Evolutionary conservation across 2,888 invertebrate genomes (phyloP).

Genomic region (Cantharis rufa): DNA sequence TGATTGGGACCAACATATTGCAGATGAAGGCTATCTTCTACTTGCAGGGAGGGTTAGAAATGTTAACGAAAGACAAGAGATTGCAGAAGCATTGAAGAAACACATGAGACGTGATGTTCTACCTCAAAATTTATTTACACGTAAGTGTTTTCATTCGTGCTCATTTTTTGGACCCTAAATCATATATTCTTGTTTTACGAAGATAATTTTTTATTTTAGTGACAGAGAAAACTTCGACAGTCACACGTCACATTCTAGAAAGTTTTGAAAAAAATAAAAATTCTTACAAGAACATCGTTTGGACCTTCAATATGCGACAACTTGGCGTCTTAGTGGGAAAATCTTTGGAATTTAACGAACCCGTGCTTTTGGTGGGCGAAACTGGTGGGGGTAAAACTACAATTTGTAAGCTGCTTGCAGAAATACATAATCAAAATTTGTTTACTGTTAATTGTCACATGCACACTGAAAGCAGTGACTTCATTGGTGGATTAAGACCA

Average conservation of each 20-base stretch:
- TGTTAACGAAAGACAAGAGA: conserved; percentile 78
- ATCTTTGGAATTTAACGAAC: conserved; percentile 89
- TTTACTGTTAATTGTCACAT: conserved; percentile 95
- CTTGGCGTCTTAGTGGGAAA: conserved; percentile 79
- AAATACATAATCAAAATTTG: conserved; percentile 67
- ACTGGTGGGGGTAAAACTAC: conserved; percentile 99
- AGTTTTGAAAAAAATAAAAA: conserved; percentile 62
- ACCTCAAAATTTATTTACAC: conserved; percentile 72
- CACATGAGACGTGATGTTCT: conserved; percentile 78
- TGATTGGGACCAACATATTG: conserved; percentile 96
- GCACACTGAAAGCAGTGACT: conserved; percentile 98
- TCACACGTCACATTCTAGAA: conserved; percentile 74
- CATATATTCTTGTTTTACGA: conserved; percentile 11
- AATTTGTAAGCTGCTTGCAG: conserved; percentile 85
- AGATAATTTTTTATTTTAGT: conserved; percentile 47
- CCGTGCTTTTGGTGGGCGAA: conserved; percentile 93
- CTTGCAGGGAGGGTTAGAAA: conserved; percentile 91
- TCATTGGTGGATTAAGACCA: conserved; percentile 93
- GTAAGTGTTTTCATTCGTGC: conserved; percentile 46
- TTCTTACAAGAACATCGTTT: conserved; percentile 82
- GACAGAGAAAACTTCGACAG: conserved; percentile 70
- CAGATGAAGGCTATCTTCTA: conserved; percentile 94
- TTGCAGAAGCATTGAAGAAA: conserved; percentile 76
- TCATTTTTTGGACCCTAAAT: not conserved
- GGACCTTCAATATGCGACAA: conserved; percentile 91